A percentile compares a stretch with the other conserved stretches of the same genome.
Conservation (phyloP, 2,888 invertebrate genomes). For the Sthenelais limicola region DNA sequence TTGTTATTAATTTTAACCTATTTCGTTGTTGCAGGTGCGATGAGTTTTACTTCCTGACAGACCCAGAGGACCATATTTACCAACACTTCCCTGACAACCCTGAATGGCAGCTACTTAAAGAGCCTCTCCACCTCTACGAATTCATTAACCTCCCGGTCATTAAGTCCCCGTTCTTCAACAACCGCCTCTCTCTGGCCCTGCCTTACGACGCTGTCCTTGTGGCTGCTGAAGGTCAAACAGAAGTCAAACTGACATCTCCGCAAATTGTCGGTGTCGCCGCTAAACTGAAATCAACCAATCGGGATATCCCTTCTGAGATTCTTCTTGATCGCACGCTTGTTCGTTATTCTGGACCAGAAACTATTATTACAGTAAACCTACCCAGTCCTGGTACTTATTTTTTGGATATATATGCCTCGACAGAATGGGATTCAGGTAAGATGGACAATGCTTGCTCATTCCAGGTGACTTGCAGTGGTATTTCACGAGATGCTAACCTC, state of each 20-base stretch:
- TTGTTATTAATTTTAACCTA: too few species aligned
- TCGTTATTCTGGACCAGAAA: slow-evolving; percentile 62
- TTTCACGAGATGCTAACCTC: slow-evolving; percentile 37
- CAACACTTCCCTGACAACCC: slow-evolving; percentile 71
- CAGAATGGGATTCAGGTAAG: slow-evolving; percentile 65
- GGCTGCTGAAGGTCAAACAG: slow-evolving; percentile 62
- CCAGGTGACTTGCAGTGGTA: slow-evolving; percentile 53
- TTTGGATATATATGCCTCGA: slow-evolving; percentile 71
- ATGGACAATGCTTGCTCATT: slow-evolving; percentile 70
- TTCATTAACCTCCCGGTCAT: slow-evolving; percentile 73
- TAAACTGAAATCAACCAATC: slow-evolving; percentile 63
- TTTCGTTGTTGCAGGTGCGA: slow-evolving; percentile 70
- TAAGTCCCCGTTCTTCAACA: slow-evolving; percentile 73
- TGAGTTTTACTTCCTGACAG: slow-evolving; percentile 72
- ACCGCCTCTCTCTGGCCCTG: slow-evolving; percentile 61
- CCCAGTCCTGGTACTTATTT: slow-evolving; percentile 72
- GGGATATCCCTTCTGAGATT: slow-evolving; percentile 54
- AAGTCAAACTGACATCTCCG: slow-evolving; percentile 56
- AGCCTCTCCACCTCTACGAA: slow-evolving; percentile 72
- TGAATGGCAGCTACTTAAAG: slow-evolving; percentile 73
- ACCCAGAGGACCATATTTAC: slow-evolving; percentile 71
- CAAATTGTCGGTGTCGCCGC: slow-evolving; percentile 61
- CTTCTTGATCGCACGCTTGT: slow-evolving; percentile 64
- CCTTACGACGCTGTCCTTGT: slow-evolving; percentile 65
- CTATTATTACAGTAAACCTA: slow-evolving; percentile 69